A percentile compares a stretch with the other conserved stretches of the same genome.
phyloP scores from a whole-genome alignment of 2,797 vertebrate species.

The Tinamus major region DNA sequence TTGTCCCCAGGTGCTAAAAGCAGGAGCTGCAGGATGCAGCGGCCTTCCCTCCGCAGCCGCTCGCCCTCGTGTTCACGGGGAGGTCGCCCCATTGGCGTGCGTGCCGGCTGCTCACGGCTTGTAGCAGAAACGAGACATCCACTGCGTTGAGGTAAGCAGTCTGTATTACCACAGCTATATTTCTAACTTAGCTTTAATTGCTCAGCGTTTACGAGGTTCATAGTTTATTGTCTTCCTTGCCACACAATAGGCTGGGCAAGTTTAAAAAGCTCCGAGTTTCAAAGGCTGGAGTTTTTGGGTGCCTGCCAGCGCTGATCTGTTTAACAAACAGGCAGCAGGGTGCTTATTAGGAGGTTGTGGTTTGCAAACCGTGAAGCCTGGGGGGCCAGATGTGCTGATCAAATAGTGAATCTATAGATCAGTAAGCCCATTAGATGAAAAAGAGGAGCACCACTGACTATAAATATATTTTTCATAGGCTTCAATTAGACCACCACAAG shows the following conservation, averaged over 20 bases:
- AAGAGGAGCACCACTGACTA: slow-evolving; percentile 60
- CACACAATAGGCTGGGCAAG: slow-evolving; percentile 78
- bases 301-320: slow-evolving; percentile 82
- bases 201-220: slow-evolving; percentile 76
- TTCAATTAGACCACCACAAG: slow-evolving; percentile 73
- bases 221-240: slow-evolving; percentile 79
- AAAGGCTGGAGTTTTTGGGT: slow-evolving; percentile 79
- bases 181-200: slow-evolving; percentile 79
- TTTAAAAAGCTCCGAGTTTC: slow-evolving; percentile 80
- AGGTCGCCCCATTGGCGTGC: slow-evolving; percentile 45
- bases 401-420: slow-evolving; percentile 77
- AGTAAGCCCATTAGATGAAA: slow-evolving; percentile 72
- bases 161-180: slow-evolving; percentile 77
- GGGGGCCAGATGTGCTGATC: slow-evolving; percentile 79
- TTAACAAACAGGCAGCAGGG: slow-evolving; percentile 84
- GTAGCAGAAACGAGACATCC: slow-evolving; percentile 71
- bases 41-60: slow-evolving; percentile 5
- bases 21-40: not conserved
- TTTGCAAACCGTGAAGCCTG: slow-evolving; percentile 80
- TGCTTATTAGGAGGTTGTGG: slow-evolving; percentile 83
- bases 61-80: slow-evolving; percentile 71
- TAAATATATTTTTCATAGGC: slow-evolving; percentile 70
- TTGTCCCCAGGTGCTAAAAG: not conserved
- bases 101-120: slow-evolving; percentile 51
- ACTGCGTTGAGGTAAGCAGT: slow-evolving; percentile 77